Conservation (phyloP, 2,888 invertebrate species). For the Steinernema carpocapsae region DNA sequence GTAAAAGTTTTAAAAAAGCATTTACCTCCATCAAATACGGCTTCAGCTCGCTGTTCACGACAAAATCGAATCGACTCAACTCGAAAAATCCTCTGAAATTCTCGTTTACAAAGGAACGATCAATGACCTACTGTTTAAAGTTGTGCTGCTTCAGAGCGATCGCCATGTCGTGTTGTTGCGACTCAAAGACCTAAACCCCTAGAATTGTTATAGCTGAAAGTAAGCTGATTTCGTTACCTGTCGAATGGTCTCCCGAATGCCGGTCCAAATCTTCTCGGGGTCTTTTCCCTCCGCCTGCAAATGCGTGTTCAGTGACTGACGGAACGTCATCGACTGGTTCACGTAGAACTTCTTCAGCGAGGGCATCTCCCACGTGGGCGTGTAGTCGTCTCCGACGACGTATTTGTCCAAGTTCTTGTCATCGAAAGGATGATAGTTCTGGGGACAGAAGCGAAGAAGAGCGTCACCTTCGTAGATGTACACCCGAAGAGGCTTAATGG, state of each 20-base stretch:
- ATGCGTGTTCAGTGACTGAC: conserved; percentile 82
- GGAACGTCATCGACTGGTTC: conserved; percentile 79
- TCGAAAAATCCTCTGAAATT: conserved; percentile 80
- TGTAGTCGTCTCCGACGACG: conserved; percentile 90
- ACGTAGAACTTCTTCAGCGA: conserved; percentile 70
- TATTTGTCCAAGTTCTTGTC: conserved; percentile 82
- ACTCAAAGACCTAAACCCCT: conserved; percentile 51
- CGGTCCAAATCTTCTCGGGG: conserved; percentile 79
- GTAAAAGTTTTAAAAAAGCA: not conserved
- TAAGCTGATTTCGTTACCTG: conserved; percentile 71
- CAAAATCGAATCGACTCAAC: conserved; percentile 90
- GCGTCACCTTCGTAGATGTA: conserved; percentile 89
- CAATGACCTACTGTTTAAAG: conserved; percentile 39
- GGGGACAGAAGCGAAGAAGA: conserved; percentile 86
- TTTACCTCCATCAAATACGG: conserved; percentile 83
- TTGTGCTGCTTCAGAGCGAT: conserved; percentile 39
- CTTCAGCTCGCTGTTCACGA: conserved; percentile 83
- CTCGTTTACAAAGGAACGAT: not conserved
- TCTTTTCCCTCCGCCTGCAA: conserved; percentile 75
- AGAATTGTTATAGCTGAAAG: no score
- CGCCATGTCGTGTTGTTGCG: conserved; percentile 59
- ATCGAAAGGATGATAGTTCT: conserved; percentile 89
- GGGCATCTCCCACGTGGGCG: conserved; percentile 85
- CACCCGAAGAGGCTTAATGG: conserved; percentile 84
- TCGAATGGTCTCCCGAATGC: conserved; percentile 81